These are phyloP conservation scores for Emys orbicularis DNA, from an alignment of 2,797 vertebrate genomes.

Conservation along the genomic window DNA sequence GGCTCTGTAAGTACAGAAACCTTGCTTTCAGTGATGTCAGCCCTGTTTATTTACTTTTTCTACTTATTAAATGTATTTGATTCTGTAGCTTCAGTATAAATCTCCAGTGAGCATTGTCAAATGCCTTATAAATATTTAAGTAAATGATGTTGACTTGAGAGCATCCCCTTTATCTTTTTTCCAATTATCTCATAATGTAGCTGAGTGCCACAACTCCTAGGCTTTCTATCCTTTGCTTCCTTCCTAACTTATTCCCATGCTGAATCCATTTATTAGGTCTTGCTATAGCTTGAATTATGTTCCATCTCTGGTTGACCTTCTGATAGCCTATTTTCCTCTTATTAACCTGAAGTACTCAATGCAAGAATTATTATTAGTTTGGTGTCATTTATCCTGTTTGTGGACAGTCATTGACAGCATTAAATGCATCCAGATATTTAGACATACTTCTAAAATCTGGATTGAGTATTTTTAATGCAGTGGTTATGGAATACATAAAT, in stretches of 20 bases:
- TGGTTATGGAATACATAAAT: conserved; percentile 15
- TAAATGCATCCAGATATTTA: background rate
- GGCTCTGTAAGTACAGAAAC: background rate
- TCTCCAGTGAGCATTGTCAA: conserved; percentile 61
- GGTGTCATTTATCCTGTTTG: conserved; percentile 5
- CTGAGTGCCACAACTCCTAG: conserved; percentile 54
- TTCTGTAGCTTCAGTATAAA: conserved; percentile 47
- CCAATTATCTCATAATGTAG: conserved; percentile 71
- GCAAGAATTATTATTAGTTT: conserved; percentile 10
- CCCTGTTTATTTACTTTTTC: conserved; percentile 50
- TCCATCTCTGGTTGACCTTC: conserved; percentile 10
- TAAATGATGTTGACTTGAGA: conserved; percentile 66
- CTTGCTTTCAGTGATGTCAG: background rate
- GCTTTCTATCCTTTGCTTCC: conserved; percentile 67
- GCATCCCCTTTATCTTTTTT: conserved; percentile 63
- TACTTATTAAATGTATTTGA: conserved; percentile 6
- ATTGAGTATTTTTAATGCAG: background rate
- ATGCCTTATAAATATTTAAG: conserved; percentile 65
- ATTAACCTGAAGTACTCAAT: background rate
- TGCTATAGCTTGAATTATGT: conserved; percentile 33
- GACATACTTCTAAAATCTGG: conserved; percentile 21
- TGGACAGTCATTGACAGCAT: background rate
- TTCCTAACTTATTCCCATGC: conserved; percentile 46
- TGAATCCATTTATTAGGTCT: conserved; percentile 48
- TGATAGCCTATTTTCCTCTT: conserved; percentile 24